Base-by-base conservation (phyloP, 2,797 vertebrate species). In the Scomberomorus guttatus region DNA sequence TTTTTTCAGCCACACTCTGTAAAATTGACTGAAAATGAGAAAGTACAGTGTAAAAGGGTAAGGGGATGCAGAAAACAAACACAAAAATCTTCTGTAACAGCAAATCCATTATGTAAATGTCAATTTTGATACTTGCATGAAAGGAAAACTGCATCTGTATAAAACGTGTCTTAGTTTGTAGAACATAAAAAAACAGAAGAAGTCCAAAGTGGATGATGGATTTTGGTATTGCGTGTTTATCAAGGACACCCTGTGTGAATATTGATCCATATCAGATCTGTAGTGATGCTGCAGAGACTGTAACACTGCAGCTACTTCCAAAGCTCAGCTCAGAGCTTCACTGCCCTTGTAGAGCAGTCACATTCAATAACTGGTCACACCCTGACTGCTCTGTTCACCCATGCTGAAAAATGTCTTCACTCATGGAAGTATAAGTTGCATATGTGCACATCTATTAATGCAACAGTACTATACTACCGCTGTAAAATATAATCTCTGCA, bases 301-400 rank as follows among this genome's bases (percentile, higher is more conserved):
- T 39, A 57, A 72, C 68, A 3, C 46, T 73, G 69, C 78, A 74
- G 76, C 55, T 32, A 15, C 46, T 62, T 70, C 34, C 37, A 18
- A 1, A 57, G 78, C 74, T 37, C 76, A 20, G 58, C 77, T 74
- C 72, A 4, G 69, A 77, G 87, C 83, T 76, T 80, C 67, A 24
- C n/a, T 82, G 84, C 69, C 4, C 52, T 81, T 83, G 77, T 82
- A 75, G 85, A 84, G 80, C 73, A 2, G 77, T 82, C 87, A 32
- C 71, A 63, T 83, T 15, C 1, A 0, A 89, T 93, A 69, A 85
- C 55, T 4, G 37, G 42, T 62, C 86, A 24, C 61, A 3, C 65
- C 65, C 63, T 60, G 64, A 81, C 72, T 54, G 72, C 77, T 77
- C 51, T 34, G 75, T 18, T 83, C 89, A 84, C 1, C 66, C 84